Evolutionary conservation across 2,797 vertebrate species (phyloP).

Genomic region (Moxostoma hubbsi): DNA sequence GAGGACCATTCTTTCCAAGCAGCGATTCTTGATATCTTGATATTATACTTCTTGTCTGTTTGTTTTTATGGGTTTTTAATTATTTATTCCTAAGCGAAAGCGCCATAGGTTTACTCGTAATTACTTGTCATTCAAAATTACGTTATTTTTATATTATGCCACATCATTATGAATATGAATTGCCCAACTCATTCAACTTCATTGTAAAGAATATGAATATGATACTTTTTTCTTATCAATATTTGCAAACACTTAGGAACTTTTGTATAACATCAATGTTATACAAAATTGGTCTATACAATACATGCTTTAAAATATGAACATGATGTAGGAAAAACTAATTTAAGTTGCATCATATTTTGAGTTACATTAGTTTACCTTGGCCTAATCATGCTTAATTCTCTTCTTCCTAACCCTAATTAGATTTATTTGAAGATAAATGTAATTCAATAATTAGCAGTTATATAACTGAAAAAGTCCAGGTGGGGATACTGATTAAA

Average conservation of each 20-base stretch:
- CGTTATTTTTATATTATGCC: not conserved
- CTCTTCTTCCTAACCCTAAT: too few relatives aligned
- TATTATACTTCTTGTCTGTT: not conserved
- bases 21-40: slow-evolving; percentile 20
- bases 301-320: not conserved
- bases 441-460: too few relatives aligned
- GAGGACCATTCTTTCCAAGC: slow-evolving; percentile 49
- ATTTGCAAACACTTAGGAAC: not conserved
- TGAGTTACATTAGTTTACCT: too few relatives aligned
- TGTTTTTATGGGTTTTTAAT: not conserved
- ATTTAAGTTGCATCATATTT: too few relatives aligned
- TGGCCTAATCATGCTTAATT: too few relatives aligned
- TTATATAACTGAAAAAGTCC: too few relatives aligned
- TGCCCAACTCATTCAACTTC: not conserved
- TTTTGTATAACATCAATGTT: not conserved
- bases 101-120: not conserved
- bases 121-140: not conserved
- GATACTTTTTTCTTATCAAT: not conserved
- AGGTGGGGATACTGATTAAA: not conserved
- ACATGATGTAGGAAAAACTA: not conserved
- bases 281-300: not conserved
- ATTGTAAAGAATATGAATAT: not conserved
- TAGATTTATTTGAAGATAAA: too few relatives aligned
- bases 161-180: not conserved
- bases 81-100: not conserved